A percentile compares a stretch with the other conserved stretches of the same genome.
Conservation (phyloP, 2,797 vertebrate genomes). For the Threskiornis aethiopicus region DNA sequence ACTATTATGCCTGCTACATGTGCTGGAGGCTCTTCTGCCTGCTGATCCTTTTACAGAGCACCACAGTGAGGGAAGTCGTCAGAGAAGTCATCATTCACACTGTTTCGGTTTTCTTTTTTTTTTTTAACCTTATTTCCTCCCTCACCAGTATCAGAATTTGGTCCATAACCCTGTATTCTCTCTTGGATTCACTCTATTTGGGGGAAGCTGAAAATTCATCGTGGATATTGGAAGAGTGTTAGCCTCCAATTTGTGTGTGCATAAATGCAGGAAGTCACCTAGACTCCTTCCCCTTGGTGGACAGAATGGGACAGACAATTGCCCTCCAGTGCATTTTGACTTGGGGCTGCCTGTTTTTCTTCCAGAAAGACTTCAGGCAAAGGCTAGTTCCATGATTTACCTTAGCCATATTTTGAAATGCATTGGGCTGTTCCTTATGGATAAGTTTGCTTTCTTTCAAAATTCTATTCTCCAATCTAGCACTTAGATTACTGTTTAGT, state of each 20-base stretch:
- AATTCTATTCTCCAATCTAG: background rate
- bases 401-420: background rate
- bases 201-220: background rate
- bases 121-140: background rate
- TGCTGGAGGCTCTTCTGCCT: background rate
- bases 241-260: background rate
- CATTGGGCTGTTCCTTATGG: background rate
- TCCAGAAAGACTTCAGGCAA: background rate
- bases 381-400: background rate
- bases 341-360: background rate
- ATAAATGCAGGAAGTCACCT: background rate
- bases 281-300: background rate
- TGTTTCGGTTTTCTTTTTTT: too few relatives aligned
- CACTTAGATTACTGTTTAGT: background rate
- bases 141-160: background rate
- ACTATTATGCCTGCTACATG: background rate
- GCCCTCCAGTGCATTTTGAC: background rate
- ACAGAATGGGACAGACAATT: background rate
- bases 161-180: background rate
- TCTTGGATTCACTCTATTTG: background rate
- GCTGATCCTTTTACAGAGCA: background rate
- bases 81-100: background rate
- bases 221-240: background rate
- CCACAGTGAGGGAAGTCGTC: background rate
- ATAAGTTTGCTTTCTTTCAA: background rate